A percentile compares a stretch with the other conserved stretches of the same genome.
Evolutionary conservation across 1,140 invertebrate species (phyloP).

Genomic region (Leptinotarsa texana): DNA sequence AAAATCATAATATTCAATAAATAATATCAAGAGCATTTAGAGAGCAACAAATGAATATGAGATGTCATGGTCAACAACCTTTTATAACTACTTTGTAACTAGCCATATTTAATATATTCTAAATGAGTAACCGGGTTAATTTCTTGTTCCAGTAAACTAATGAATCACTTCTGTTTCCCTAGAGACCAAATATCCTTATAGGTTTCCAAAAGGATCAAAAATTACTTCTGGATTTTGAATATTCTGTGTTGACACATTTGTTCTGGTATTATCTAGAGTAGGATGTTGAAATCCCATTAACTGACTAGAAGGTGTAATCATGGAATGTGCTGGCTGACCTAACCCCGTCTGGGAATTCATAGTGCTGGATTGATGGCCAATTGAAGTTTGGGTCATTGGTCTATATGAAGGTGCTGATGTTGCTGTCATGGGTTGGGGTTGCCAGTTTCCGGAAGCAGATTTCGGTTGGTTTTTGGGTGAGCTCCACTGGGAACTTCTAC

Average conservation of each 20-base stretch:
- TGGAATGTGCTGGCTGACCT: constrained; percentile 59
- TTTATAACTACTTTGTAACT: background rate
- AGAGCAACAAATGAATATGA: background rate
- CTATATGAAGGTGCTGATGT: constrained; percentile 64
- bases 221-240: constrained; percentile 44
- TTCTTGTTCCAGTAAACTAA: background rate
- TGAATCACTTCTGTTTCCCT: background rate
- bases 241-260: constrained; percentile 34
- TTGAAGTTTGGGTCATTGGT: constrained; percentile 80
- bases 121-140: background rate
- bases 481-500: constrained; percentile 73
- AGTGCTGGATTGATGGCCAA: constrained; percentile 46
- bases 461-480: constrained; percentile 83
- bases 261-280: constrained; percentile 45
- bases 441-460: constrained; percentile 67
- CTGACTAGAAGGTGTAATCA: constrained; percentile 31
- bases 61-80: background rate
- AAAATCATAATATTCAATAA: no score
- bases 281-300: constrained; percentile 37
- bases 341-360: constrained; percentile 36
- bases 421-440: constrained; percentile 80
- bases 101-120: background rate
- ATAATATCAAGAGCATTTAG: background rate
- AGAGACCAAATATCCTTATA: constrained; percentile 42
- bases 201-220: constrained; percentile 55